Evolutionary conservation across 2,888 invertebrate genomes (phyloP).

Genomic region (Sminthurides aquaticus): DNA sequence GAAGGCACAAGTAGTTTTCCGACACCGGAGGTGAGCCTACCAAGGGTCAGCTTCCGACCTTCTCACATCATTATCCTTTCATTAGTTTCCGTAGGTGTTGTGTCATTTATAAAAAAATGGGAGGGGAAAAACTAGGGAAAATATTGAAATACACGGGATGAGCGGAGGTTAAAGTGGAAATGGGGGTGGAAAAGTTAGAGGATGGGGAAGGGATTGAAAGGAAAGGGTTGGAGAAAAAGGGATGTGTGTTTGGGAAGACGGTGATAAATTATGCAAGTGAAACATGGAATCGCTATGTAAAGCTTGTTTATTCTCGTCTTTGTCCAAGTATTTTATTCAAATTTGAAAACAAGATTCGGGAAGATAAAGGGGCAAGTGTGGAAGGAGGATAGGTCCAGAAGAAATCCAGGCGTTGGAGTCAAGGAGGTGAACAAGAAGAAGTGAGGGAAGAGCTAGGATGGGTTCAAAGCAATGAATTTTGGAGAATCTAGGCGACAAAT

Average conservation of each 20-base stretch:
- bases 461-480: not conserved
- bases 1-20: too few species aligned
- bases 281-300: not conserved
- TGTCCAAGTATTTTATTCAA: not conserved
- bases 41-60: too few species aligned
- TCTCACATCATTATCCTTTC: not conserved
- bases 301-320: not conserved
- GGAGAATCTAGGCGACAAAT: not conserved
- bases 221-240: too few species aligned
- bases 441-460: not conserved
- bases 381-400: too few species aligned
- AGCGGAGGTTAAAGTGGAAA: not conserved
- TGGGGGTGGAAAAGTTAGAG: not conserved
- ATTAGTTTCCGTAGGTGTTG: too few species aligned
- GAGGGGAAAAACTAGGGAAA: too few species aligned
- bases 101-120: too few species aligned
- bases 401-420: too few species aligned
- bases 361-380: not conserved
- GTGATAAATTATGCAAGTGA: conserved; percentile 5
- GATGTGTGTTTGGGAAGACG: not conserved
- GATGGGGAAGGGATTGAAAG: too few species aligned
- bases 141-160: too few species aligned
- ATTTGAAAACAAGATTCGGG: not conserved
- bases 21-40: too few species aligned
- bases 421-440: too few species aligned